These are phyloP conservation scores for Ricordea florida DNA, from an alignment of 92 coral and sea anemone genomes.

Conservation along the genomic window DNA sequence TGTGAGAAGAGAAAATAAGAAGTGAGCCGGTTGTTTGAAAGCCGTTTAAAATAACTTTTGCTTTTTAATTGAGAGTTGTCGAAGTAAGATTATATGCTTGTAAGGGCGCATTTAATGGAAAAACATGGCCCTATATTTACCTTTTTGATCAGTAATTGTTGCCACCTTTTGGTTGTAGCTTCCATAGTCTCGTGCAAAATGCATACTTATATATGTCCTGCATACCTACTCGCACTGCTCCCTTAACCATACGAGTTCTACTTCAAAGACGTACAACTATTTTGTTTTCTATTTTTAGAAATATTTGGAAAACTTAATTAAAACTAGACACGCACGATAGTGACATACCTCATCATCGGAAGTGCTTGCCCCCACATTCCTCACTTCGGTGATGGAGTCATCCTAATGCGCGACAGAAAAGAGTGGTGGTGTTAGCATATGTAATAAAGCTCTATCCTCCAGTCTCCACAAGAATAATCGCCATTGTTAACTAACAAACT, in stretches of 20 bases:
- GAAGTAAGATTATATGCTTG: background rate
- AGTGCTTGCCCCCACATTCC: constrained; percentile 3
- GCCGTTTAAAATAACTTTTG: constrained; percentile 3
- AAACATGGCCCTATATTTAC: constrained; percentile 2
- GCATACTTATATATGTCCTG: background rate
- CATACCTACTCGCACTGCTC: constrained; percentile 4
- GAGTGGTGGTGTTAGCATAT: constrained; percentile 2
- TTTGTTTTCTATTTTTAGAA: background rate
- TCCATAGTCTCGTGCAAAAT: constrained; percentile 1
- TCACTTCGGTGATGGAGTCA: constrained; percentile 2
- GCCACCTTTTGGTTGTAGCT: constrained; percentile 2
- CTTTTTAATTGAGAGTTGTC: constrained; percentile 2
- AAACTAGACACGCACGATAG: constrained; percentile 1
- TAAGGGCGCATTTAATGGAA: background rate
- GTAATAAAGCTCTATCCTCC: background rate
- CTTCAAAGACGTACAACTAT: background rate
- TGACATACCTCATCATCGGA: constrained; percentile 4
- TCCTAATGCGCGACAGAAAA: constrained; percentile 1
- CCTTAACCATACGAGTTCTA: constrained; percentile 1
- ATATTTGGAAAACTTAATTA: no score
- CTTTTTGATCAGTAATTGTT: background rate
- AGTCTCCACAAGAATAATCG: background rate
- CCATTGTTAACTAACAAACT: constrained; percentile 1
- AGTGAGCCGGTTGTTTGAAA: background rate
- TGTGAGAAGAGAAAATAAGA: background rate